Percentiles rank a stretch among this genome's conserved stretches.
phyloP scores from a whole-genome alignment of 1,140 invertebrate genomes.

The Megalopta genalis region DNA sequence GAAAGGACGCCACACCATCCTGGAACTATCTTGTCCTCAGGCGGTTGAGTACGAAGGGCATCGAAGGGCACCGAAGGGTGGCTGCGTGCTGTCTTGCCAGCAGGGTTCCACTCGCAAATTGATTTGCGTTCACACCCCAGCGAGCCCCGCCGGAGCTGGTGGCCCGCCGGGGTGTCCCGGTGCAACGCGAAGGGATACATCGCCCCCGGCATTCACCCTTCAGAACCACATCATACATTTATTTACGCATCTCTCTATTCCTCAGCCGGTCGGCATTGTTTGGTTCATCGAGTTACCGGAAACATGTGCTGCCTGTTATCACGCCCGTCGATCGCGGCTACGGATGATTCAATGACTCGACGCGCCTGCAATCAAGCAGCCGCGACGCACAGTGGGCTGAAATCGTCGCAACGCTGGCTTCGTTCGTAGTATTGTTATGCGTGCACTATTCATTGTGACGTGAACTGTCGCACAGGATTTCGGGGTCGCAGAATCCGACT shows the following conservation, averaged over 20 bases:
- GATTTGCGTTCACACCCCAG: constrained; percentile 80
- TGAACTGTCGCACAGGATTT: no score
- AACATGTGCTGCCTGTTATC: constrained; percentile 76
- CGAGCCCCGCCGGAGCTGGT: constrained; percentile 56
- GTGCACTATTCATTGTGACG: no score
- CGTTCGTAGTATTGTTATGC: no score
- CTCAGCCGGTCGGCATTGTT: constrained; percentile 70
- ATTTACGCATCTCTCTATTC: constrained; percentile 77
- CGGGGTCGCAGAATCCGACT: no score
- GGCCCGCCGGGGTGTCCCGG: constrained; percentile 48
- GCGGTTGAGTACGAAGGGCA: constrained; percentile 64
- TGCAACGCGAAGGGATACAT: constrained; percentile 31
- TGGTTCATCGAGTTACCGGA: constrained; percentile 76
- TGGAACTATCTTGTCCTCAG: constrained; percentile 76
- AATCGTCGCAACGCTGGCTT: no score
- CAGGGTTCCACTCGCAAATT: constrained; percentile 75
- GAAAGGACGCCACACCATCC: constrained; percentile 28
- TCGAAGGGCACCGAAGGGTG: constrained; percentile 60
- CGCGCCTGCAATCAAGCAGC: no score
- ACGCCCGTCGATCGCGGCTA: constrained; percentile 50
- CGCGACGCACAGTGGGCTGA: no score
- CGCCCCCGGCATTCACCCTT: constrained; percentile 71
- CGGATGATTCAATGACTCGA: constrained; percentile 34
- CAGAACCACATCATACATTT: constrained; percentile 79
- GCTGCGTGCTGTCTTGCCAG: constrained; percentile 68